phyloP scores from a whole-genome alignment of 2,113 vertebrate species.

The Dipodomys stephensi region DNA sequence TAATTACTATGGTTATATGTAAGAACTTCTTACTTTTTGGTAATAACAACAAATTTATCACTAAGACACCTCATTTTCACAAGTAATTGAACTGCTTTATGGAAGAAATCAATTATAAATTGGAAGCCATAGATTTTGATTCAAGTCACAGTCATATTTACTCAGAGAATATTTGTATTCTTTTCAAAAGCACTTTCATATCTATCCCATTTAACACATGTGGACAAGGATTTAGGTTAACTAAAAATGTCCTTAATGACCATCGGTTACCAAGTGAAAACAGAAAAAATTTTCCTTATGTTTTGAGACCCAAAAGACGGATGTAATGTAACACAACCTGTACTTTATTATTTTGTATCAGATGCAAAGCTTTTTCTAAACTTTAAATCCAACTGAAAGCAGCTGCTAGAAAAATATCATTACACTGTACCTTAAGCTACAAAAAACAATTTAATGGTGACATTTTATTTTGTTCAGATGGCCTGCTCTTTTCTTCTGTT shows the following conservation, averaged over 20 bases:
- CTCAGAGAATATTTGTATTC: conserved; percentile 20
- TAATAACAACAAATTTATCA: conserved; percentile 60
- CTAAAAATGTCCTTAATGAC: conserved; percentile 70
- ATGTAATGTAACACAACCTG: conserved; percentile 88
- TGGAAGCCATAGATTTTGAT: conserved; percentile 37
- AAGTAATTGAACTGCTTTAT: conserved; percentile 44
- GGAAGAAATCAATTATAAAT: conserved; percentile 21
- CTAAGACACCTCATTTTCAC: conserved; percentile 49
- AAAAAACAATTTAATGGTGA: conserved; percentile 89
- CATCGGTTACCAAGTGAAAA: conserved; percentile 74
- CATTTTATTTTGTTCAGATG: conserved; percentile 91
- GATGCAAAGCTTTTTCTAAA: conserved; percentile 85
- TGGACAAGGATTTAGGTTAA: conserved; percentile 78
- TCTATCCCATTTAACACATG: conserved; percentile 63
- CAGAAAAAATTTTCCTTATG: conserved; percentile 80
- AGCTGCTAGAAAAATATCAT: conserved; percentile 88
- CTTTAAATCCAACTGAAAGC: conserved; percentile 88
- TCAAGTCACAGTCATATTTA: not conserved
- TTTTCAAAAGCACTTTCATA: conserved; percentile 12
- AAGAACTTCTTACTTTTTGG: conserved; percentile 31
- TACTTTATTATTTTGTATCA: conserved; percentile 87
- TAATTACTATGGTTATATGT: conserved; percentile 13
- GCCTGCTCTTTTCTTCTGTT: conserved; percentile 86
- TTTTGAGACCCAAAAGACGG: conserved; percentile 83
- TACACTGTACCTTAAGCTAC: conserved; percentile 88